These are phyloP conservation scores for Nothobranchius furzeri DNA, from an alignment of 2,113 vertebrate species.

Conservation along the genomic window DNA sequence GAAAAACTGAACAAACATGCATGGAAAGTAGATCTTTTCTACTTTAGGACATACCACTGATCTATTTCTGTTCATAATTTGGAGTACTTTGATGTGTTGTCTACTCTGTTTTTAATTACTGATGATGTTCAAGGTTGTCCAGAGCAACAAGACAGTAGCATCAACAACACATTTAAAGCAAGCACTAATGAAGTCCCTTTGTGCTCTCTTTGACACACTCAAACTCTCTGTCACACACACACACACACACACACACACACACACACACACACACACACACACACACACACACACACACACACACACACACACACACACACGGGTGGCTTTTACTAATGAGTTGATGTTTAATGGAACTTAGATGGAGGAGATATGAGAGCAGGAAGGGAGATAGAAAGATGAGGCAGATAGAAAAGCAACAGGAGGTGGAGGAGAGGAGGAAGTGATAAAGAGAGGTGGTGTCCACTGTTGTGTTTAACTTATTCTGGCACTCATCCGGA, in stretches of 20 bases:
- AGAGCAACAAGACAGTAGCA: constrained; percentile 46
- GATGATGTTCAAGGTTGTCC: constrained; percentile 52
- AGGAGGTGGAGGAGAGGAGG: constrained; percentile 18
- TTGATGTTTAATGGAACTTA: constrained; percentile 44
- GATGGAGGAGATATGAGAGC: constrained; percentile 33
- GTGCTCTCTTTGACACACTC: constrained; percentile 30
- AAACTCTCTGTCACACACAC: neutral
- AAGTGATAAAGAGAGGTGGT: constrained; percentile 43
- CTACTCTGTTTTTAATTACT: constrained; percentile 19
- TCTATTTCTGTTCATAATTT: constrained; percentile 10
- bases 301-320: constrained; percentile 7
- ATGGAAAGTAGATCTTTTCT: neutral
- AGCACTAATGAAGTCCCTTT: constrained; percentile 70
- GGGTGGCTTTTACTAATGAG: constrained; percentile 59
- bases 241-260: too few species aligned
- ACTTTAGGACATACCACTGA: constrained; percentile 1
- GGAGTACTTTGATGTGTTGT: constrained; percentile 31
- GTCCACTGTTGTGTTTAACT: constrained; percentile 42
- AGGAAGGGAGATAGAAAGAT: constrained; percentile 37
- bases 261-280: too few species aligned
- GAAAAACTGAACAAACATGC: constrained; percentile 9
- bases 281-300: constrained; percentile 4
- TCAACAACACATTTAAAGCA: constrained; percentile 59
- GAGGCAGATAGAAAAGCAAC: constrained; percentile 23
- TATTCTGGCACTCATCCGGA: constrained; percentile 54